Evolutionary conservation across 2,797 vertebrate species (phyloP).

Genomic region (Aythya fuligula): DNA sequence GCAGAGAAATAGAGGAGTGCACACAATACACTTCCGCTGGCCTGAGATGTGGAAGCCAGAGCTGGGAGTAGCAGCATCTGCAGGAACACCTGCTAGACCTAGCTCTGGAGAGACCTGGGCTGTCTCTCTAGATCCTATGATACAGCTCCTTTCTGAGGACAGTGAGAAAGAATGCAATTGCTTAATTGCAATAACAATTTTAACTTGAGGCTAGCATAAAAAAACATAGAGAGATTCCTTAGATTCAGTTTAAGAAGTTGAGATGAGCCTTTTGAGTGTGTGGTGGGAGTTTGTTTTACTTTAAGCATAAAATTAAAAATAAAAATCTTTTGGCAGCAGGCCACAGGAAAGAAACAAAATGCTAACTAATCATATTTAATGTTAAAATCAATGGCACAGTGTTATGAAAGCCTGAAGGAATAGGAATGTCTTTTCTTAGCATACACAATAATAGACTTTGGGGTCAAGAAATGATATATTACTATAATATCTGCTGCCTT

Average conservation of each 20-base stretch:
- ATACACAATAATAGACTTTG: conserved; percentile 9
- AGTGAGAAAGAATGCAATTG: not conserved
- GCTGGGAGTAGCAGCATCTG: not conserved
- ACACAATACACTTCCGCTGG: not conserved
- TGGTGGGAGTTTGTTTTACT: not conserved
- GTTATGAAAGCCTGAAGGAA: conserved; percentile 55
- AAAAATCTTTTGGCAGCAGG: conserved; percentile 56
- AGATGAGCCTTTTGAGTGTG: not conserved
- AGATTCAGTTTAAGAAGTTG: not conserved
- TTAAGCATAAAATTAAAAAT: conserved; percentile 65
- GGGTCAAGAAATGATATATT: conserved; percentile 54
- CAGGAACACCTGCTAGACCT: not conserved
- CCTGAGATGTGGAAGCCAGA: not conserved
- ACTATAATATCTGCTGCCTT: conserved; percentile 42
- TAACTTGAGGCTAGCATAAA: not conserved
- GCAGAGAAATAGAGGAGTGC: not conserved
- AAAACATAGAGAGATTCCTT: not conserved
- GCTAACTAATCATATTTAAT: conserved; percentile 71
- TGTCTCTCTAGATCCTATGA: fast-evolving
- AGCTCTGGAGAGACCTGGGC: not conserved
- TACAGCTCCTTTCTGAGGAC: not conserved
- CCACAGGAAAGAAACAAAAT: conserved; percentile 56
- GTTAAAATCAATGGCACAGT: conserved; percentile 70
- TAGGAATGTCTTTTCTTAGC: conserved; percentile 57
- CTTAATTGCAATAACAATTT: not conserved